Percentiles rank a stretch among this genome's conserved stretches.
phyloP scores from a whole-genome alignment of 2,113 vertebrate genomes.

The Syngnathus floridae region DNA sequence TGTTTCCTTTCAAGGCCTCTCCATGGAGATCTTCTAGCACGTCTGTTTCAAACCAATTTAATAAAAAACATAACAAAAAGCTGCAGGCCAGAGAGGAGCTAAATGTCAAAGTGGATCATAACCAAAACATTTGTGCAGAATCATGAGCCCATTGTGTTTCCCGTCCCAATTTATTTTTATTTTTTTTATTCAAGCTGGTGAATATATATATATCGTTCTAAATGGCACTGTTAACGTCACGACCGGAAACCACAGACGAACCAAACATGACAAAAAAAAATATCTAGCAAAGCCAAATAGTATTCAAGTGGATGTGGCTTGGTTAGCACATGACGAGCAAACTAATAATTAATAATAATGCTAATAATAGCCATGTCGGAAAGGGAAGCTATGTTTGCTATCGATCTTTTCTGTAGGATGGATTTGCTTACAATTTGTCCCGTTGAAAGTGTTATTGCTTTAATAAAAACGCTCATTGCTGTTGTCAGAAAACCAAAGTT shows the following conservation, averaged over 20 bases:
- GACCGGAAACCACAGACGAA: slow-evolving; percentile 86
- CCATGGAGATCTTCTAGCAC: neutral
- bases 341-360: slow-evolving; percentile 29
- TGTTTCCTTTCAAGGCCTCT: slow-evolving; percentile 77
- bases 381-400: slow-evolving; percentile 70
- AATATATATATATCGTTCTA: slow-evolving; percentile 80
- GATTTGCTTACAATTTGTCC: slow-evolving; percentile 29
- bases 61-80: neutral
- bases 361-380: slow-evolving; percentile 95
- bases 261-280: slow-evolving; percentile 89
- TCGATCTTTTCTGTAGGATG: slow-evolving; percentile 12
- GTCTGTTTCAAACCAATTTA: neutral
- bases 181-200: slow-evolving; percentile 76
- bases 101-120: slow-evolving; percentile 82
- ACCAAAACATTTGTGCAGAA: slow-evolving; percentile 97
- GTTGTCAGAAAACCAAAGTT: slow-evolving; percentile 99
- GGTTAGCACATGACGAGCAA: slow-evolving; percentile 89
- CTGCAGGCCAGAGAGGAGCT: slow-evolving; percentile 53
- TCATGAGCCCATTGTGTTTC: slow-evolving; percentile 56
- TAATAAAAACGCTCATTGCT: slow-evolving; percentile 72
- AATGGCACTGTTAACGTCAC: slow-evolving; percentile 77
- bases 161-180: slow-evolving; percentile 22
- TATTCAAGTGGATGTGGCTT: slow-evolving; percentile 95
- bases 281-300: slow-evolving; percentile 99
- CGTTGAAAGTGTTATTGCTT: slow-evolving; percentile 71